Conservation (phyloP, 2,888 invertebrate species). For the Tetramorium bicarinatum region DNA sequence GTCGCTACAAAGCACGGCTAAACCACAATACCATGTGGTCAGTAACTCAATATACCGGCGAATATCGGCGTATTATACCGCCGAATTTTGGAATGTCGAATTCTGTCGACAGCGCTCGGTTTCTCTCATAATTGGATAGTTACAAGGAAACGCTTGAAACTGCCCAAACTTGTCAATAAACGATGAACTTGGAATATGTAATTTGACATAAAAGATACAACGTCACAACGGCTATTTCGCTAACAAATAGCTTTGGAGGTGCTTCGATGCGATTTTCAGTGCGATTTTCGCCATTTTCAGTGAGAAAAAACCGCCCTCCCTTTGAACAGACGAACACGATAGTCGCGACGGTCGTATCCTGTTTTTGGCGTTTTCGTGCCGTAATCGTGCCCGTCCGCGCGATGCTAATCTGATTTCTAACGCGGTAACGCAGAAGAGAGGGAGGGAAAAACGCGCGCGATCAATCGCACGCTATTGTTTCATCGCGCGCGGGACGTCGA, state of each 20-base stretch:
- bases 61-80: slow-evolving; percentile 49
- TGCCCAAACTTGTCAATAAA: slow-evolving; percentile 11
- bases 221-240: neutral
- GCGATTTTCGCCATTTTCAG: neutral
- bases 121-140: slow-evolving; percentile 39
- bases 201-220: slow-evolving; percentile 6
- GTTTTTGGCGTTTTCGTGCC: neutral
- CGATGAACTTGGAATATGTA: slow-evolving; percentile 7
- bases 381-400: neutral
- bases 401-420: slow-evolving; percentile 25
- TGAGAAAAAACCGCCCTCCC: too few species aligned
- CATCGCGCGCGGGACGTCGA: neutral
- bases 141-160: slow-evolving; percentile 28
- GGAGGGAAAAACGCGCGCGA: slow-evolving; percentile 55
- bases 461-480: slow-evolving; percentile 53
- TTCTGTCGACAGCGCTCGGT: slow-evolving; percentile 33
- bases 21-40: slow-evolving; percentile 46
- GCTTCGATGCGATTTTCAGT: neutral
- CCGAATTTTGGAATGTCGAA: slow-evolving; percentile 49
- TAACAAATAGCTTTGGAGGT: neutral
- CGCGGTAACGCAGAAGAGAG: neutral
- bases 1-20: slow-evolving; percentile 45
- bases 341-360: neutral
- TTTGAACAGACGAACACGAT: neutral
- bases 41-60: slow-evolving; percentile 51